These are phyloP conservation scores for Nemurella pictetii DNA, from an alignment of 2,888 invertebrate species.

Conservation along the genomic window DNA sequence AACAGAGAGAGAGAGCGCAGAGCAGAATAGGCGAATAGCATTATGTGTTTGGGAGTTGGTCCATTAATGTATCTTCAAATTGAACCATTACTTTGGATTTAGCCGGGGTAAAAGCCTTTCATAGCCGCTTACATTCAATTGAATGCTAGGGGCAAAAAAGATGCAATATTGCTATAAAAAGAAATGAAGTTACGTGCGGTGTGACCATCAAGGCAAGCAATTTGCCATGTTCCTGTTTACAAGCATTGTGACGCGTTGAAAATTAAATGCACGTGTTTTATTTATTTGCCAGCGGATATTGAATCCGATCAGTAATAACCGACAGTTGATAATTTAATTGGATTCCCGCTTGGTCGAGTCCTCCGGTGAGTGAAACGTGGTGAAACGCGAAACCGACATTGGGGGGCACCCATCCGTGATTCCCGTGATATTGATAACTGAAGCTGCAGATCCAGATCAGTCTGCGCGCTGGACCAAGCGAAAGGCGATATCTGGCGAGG, in stretches of 20 bases:
- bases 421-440: not conserved
- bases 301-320: not conserved
- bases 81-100: not conserved
- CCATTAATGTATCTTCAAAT: not conserved
- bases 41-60: too few relatives aligned
- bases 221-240: not conserved
- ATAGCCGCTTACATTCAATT: not conserved
- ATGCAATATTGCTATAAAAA: not conserved
- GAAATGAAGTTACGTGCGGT: not conserved
- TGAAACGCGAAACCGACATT: not conserved
- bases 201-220: not conserved
- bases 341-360: not conserved
- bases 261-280: not conserved
- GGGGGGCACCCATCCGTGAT: not conserved
- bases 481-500: not conserved
- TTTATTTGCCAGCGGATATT: too few relatives aligned
- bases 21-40: too few relatives aligned
- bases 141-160: not conserved
- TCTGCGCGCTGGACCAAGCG: not conserved
- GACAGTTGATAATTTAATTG: not conserved
- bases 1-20: too few relatives aligned
- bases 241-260: not conserved
- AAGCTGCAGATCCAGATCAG: not conserved
- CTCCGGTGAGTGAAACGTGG: not conserved
- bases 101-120: not conserved